Evolutionary conservation across 2,888 invertebrate genomes (phyloP).

Genomic region (Xestia c-nigrum): DNA sequence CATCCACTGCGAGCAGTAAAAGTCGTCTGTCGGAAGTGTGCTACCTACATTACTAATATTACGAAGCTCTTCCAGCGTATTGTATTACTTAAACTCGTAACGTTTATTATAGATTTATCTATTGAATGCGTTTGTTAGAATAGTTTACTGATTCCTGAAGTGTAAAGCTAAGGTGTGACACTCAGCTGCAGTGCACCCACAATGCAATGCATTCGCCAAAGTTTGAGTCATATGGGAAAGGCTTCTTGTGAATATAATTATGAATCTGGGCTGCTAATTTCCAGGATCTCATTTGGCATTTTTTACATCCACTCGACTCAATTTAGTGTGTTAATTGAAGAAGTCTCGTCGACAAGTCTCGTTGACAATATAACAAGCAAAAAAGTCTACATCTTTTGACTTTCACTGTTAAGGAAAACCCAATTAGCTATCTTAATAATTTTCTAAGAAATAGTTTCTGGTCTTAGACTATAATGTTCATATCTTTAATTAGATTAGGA

Average conservation of each 20-base stretch:
- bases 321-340: too few species aligned
- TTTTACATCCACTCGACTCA: background rate
- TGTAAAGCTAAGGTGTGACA: background rate
- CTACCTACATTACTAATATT: background rate
- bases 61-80: background rate
- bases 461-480: slow-evolving; percentile 2
- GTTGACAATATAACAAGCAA: background rate
- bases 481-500: slow-evolving; percentile 21
- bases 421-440: background rate
- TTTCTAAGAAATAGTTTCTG: background rate
- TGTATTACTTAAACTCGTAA: background rate
- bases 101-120: background rate
- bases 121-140: background rate
- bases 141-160: background rate
- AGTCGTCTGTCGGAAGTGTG: slow-evolving; percentile 11
- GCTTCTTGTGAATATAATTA: background rate
- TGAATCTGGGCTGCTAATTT: background rate
- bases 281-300: background rate
- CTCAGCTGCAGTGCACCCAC: background rate
- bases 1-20: slow-evolving; percentile 7
- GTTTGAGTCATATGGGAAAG: background rate
- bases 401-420: background rate
- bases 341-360: too few species aligned
- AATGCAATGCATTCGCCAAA: too few species aligned
- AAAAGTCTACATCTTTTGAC: background rate